A percentile compares a stretch with the other conserved stretches of the same genome.
These are phyloP conservation scores for Glaucomys volans DNA, from an alignment of 2,113 vertebrate genomes.

Conservation along the genomic window DNA sequence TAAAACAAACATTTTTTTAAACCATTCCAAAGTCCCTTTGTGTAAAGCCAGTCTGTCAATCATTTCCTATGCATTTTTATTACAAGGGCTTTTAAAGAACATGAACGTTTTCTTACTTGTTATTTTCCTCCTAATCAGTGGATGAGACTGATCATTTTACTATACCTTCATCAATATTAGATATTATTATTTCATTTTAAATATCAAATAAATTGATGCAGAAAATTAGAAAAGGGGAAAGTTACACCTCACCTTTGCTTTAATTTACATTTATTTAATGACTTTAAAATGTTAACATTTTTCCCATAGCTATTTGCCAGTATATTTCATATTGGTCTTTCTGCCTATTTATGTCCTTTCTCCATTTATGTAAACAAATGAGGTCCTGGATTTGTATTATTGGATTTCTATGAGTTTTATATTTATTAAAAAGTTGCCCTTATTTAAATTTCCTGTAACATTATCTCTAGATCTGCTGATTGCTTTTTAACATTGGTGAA, in stretches of 20 bases:
- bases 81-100: background rate
- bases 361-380: background rate
- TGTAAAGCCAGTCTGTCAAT: background rate
- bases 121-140: background rate
- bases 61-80: background rate
- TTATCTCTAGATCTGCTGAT: conserved; percentile 25
- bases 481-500: conserved; percentile 34
- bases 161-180: background rate
- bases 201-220: background rate
- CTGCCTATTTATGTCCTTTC: background rate
- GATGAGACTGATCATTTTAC: background rate
- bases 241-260: background rate
- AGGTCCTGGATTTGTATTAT: background rate
- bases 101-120: background rate
- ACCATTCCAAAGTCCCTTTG: background rate
- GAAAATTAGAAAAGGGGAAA: background rate
- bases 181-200: conserved; percentile 40
- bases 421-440: conserved; percentile 29
- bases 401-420: background rate
- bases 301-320: background rate
- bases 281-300: background rate
- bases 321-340: conserved; percentile 9
- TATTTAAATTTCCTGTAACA: background rate
- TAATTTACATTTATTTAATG: conserved; percentile 29
- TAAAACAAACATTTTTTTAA: background rate